A percentile compares a stretch with the other conserved stretches of the same genome.
phyloP scores from a whole-genome alignment of 2,113 vertebrate species.

The Oncorhynchus keta region DNA sequence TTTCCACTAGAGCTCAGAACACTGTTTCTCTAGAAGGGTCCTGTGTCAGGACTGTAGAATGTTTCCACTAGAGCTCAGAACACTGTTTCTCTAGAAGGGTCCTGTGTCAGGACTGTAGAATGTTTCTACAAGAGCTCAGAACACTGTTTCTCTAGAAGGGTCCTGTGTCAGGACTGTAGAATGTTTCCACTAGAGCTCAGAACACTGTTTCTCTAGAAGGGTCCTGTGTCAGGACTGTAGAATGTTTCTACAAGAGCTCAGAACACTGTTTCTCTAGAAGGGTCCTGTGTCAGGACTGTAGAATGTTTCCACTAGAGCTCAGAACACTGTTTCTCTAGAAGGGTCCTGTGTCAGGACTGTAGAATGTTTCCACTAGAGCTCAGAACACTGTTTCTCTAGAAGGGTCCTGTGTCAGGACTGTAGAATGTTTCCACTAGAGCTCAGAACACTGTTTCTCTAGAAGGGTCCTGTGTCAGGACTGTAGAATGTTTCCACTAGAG shows the following conservation, averaged over 20 bases:
- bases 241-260: neutral
- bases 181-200: neutral
- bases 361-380: neutral
- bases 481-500: neutral
- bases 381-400: too few relatives aligned
- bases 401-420: neutral
- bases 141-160: too few relatives aligned
- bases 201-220: too few relatives aligned
- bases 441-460: too few relatives aligned
- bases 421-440: neutral
- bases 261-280: too few relatives aligned
- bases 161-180: conserved; percentile 13
- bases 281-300: neutral
- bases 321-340: too few relatives aligned
- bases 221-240: too few relatives aligned
- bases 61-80: neutral
- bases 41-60: conserved; percentile 16
- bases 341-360: too few relatives aligned
- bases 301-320: neutral
- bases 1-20: too few relatives aligned
- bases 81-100: too few relatives aligned
- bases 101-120: neutral
- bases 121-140: neutral
- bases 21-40: too few relatives aligned
- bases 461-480: too few relatives aligned